Evolutionary conservation across 2,113 vertebrate species (phyloP).

Genomic region (Muscicapa adusta): DNA sequence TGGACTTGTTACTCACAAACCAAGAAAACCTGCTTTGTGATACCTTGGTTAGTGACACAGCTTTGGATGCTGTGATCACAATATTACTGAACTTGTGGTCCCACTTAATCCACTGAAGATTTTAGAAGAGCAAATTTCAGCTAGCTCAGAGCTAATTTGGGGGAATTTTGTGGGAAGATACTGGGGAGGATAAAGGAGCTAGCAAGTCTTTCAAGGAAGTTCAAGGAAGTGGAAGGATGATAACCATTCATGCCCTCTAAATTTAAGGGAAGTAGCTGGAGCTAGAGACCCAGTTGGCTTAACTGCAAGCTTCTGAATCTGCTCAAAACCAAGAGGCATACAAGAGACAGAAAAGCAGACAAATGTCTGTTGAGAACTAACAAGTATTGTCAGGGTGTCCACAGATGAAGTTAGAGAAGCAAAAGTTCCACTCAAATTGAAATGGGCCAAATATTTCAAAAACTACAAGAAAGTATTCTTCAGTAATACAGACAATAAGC

Average conservation of each 20-base stretch:
- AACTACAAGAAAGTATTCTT: neutral
- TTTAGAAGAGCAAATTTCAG: neutral
- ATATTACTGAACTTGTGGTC: neutral
- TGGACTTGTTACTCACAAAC: neutral
- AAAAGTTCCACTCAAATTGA: neutral
- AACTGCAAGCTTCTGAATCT: neutral
- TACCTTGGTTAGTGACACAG: too few relatives aligned
- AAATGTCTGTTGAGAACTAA: neutral
- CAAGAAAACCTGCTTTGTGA: neutral
- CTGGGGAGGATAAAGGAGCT: neutral
- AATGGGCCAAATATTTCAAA: neutral
- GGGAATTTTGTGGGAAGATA: neutral
- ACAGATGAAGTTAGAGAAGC: neutral
- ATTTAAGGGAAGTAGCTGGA: neutral
- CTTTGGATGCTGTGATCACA: neutral
- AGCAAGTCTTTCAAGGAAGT: neutral
- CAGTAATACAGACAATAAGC: neutral
- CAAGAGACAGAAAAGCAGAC: neutral
- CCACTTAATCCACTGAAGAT: neutral
- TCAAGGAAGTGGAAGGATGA: neutral
- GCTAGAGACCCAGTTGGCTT: neutral
- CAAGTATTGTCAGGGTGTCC: neutral
- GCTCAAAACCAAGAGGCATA: neutral
- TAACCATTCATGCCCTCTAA: neutral
- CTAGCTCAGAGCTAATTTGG: neutral